Conservation (phyloP, 2,113 vertebrate genomes). For the Pseudorasbora parva region DNA sequence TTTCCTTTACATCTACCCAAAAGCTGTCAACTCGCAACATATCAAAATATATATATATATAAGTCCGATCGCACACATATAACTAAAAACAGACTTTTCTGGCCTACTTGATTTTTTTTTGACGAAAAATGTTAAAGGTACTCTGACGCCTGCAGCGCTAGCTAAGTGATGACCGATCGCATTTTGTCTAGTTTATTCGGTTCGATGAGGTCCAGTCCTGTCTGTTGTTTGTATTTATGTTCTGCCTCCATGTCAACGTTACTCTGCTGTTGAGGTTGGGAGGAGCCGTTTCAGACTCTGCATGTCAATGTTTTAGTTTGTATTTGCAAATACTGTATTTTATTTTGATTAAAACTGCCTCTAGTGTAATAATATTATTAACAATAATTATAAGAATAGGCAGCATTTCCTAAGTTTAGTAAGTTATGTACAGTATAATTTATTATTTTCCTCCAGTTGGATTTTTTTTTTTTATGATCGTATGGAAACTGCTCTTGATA, state of each 20-base stretch:
- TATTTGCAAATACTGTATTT: constrained; percentile 90
- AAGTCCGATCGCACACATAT: not conserved
- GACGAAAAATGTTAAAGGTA: not conserved
- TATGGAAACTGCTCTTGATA: constrained; percentile 82
- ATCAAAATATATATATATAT: not conserved
- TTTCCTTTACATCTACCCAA: not conserved
- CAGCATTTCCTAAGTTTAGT: constrained; percentile 92
- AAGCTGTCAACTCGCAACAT: not conserved
- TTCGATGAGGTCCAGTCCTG: constrained; percentile 6
- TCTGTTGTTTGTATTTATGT: constrained; percentile 28
- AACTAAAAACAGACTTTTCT: not conserved
- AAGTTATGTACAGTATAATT: constrained; percentile 99
- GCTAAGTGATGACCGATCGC: constrained; percentile 25
- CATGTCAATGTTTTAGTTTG: constrained; percentile 86
- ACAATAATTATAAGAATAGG: constrained; percentile 92
- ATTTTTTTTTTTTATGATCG: constrained; percentile 86
- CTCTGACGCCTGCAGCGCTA: constrained; percentile 16
- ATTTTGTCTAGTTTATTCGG: not conserved
- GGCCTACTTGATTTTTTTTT: constrained; percentile 12
- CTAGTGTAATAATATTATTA: constrained; percentile 95
- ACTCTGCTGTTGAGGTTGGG: constrained; percentile 68
- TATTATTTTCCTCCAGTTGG: constrained; percentile 81
- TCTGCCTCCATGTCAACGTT: constrained; percentile 69
- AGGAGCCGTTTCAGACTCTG: constrained; percentile 84
- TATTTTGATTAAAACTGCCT: constrained; percentile 91